Conservation (phyloP, 2,888 invertebrate species). For the Teleogryllus oceanicus region DNA sequence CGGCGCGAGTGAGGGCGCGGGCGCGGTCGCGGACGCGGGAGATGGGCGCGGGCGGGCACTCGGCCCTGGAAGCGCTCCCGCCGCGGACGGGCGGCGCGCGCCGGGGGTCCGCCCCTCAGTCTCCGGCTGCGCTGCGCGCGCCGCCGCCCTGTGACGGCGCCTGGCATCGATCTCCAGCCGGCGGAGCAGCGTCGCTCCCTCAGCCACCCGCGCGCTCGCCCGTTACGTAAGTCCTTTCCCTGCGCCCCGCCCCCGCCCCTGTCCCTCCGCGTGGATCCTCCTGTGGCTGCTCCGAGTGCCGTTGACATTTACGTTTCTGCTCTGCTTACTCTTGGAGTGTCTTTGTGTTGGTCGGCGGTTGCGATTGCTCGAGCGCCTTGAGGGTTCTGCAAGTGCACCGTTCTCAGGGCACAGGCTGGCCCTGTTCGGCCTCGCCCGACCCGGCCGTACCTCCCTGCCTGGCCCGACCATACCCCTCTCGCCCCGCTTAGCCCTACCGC, state of each 20-base stretch:
- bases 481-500: too few relatives aligned
- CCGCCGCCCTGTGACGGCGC: not conserved
- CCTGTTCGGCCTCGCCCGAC: too few relatives aligned
- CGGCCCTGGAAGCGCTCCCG: not conserved
- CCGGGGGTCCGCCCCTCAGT: not conserved
- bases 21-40: not conserved
- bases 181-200: not conserved
- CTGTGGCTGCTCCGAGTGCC: too few relatives aligned
- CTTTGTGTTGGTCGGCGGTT: too few relatives aligned
- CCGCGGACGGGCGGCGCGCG: not conserved
- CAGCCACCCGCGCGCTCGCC: not conserved
- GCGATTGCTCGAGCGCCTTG: too few relatives aligned
- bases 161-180: constrained; percentile 1
- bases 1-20: not conserved
- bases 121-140: not conserved
- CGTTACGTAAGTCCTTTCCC: not conserved
- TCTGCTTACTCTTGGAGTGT: too few relatives aligned
- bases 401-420: too few relatives aligned
- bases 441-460: too few relatives aligned
- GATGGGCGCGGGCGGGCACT: not conserved
- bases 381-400: too few relatives aligned
- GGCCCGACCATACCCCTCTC: too few relatives aligned
- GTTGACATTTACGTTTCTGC: too few relatives aligned
- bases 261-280: too few relatives aligned
- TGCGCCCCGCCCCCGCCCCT: not conserved